phyloP scores from a whole-genome alignment of 2,888 invertebrate genomes.

The Eledone cirrhosa region DNA sequence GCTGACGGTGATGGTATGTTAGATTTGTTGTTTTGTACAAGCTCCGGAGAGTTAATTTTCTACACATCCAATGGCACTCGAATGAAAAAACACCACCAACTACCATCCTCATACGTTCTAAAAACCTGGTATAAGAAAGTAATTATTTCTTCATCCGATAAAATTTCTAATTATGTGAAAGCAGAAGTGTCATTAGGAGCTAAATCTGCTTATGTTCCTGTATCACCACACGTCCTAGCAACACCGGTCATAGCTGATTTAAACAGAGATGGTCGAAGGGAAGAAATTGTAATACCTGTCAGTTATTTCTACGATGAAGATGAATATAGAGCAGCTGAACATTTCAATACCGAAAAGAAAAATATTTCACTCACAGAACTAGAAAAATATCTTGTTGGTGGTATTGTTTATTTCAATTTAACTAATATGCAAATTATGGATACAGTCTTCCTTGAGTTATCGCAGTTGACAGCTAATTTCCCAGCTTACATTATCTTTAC shows the following conservation, averaged over 20 bases:
- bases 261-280: conserved; percentile 50
- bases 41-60: conserved; percentile 56
- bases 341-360: conserved; percentile 39
- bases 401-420: conserved; percentile 50
- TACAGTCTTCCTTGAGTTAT: conserved; percentile 41
- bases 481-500: conserved; percentile 61
- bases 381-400: conserved; percentile 53
- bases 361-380: conserved; percentile 43
- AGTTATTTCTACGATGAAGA: conserved; percentile 59
- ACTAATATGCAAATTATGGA: conserved; percentile 44
- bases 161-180: neutral
- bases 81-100: conserved; percentile 42
- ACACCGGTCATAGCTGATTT: conserved; percentile 59
- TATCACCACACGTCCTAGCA: conserved; percentile 56
- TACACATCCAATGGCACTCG: conserved; percentile 43
- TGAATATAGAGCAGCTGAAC: conserved; percentile 49
- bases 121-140: conserved; percentile 54
- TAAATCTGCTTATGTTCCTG: conserved; percentile 41
- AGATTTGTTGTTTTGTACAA: conserved; percentile 56
- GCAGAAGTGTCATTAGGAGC: neutral
- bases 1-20: conserved; percentile 59
- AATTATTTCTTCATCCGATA: conserved; percentile 39
- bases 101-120: conserved; percentile 53
- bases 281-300: conserved; percentile 59
- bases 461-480: conserved; percentile 46